These are phyloP conservation scores for Automeris io DNA, from an alignment of 2,888 invertebrate genomes.

Conservation along the genomic window DNA sequence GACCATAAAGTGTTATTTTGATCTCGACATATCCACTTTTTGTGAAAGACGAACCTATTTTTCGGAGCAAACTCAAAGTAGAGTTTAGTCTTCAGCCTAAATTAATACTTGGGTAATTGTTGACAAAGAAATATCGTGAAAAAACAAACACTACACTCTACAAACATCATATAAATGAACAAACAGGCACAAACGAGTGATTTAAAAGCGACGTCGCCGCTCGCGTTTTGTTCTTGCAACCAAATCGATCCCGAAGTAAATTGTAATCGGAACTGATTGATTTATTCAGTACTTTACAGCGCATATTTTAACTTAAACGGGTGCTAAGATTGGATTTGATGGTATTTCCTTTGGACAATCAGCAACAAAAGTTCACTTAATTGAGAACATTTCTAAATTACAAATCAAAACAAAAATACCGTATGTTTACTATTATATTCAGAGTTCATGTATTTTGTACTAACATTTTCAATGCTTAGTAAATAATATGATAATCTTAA, in stretches of 20 bases:
- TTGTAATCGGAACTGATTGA: conserved; percentile 59
- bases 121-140: conserved; percentile 23
- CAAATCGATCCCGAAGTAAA: conserved; percentile 56
- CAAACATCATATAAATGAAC: conserved; percentile 27
- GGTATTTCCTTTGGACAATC: not conserved
- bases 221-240: conserved; percentile 27
- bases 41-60: not conserved
- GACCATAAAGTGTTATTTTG: not conserved
- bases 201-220: conserved; percentile 40
- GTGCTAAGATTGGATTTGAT: conserved; percentile 20
- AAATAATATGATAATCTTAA: too few relatives aligned
- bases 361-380: not conserved
- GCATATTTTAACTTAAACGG: conserved; percentile 32
- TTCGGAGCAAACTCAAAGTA: too few relatives aligned
- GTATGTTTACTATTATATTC: too few relatives aligned
- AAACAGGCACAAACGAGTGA: conserved; percentile 48
- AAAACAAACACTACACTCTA: conserved; percentile 15
- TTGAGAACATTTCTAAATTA: too few relatives aligned
- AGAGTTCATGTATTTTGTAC: too few relatives aligned
- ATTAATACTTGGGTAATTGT: conserved; percentile 6
- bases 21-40: not conserved
- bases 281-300: conserved; percentile 35
- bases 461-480: too few relatives aligned
- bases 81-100: not conserved
- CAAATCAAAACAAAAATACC: too few relatives aligned